phyloP scores from a whole-genome alignment of 1,140 invertebrate species.

The Heliconius himera region DNA sequence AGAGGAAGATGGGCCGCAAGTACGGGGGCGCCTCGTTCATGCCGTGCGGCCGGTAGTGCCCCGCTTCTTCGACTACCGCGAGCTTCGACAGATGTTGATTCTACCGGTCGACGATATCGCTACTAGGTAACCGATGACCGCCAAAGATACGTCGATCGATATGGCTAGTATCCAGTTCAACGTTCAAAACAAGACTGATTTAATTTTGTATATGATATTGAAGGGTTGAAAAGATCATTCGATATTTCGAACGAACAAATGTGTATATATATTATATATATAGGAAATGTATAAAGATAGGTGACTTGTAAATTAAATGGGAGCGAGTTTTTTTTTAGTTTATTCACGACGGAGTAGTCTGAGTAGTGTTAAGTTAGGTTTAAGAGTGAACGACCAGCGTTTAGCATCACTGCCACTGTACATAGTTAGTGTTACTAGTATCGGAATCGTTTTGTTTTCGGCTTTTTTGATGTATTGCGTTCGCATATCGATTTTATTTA shows the following conservation, averaged over 20 bases:
- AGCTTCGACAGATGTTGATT: slow-evolving; percentile 12
- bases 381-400: slow-evolving; percentile 71
- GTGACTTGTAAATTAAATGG: slow-evolving; percentile 41
- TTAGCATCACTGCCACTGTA: slow-evolving; percentile 74
- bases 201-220: slow-evolving; percentile 72
- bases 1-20: slow-evolving; percentile 68
- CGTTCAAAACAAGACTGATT: slow-evolving; percentile 77
- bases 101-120: neutral
- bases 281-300: slow-evolving; percentile 59
- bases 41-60: slow-evolving; percentile 69
- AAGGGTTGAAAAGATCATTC: slow-evolving; percentile 43
- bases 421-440: slow-evolving; percentile 53
- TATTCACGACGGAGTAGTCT: slow-evolving; percentile 59
- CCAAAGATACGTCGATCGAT: neutral
- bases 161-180: slow-evolving; percentile 9
- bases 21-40: slow-evolving; percentile 71
- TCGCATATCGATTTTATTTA: slow-evolving; percentile 27
- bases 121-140: no score
- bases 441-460: slow-evolving; percentile 46
- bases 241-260: slow-evolving; percentile 51
- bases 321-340: slow-evolving; percentile 49
- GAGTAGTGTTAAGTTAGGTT: slow-evolving; percentile 62
- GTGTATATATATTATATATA: slow-evolving; percentile 64
- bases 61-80: no score
- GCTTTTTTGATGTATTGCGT: slow-evolving; percentile 45